Evolutionary conservation across 1,140 invertebrate species (phyloP).

Genomic region (Trinorchestia longiramus): DNA sequence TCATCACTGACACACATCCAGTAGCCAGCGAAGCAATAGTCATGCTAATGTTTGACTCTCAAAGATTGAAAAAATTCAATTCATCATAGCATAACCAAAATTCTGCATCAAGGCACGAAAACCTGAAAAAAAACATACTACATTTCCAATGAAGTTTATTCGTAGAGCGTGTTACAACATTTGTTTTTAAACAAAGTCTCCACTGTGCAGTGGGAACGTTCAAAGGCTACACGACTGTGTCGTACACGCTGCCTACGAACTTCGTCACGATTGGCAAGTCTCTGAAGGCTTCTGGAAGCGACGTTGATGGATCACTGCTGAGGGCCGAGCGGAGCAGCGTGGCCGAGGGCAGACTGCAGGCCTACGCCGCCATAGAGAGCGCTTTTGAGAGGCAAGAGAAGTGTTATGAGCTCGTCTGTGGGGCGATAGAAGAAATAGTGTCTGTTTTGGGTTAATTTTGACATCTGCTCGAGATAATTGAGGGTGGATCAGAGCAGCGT

Average conservation of each 20-base stretch:
- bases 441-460: too few species aligned
- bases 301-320: neutral
- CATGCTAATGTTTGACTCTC: too few species aligned
- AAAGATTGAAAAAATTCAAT: too few species aligned
- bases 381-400: neutral
- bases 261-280: constrained; percentile 35
- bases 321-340: neutral
- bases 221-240: constrained; percentile 23
- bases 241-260: constrained; percentile 22
- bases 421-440: neutral
- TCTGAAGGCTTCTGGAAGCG: neutral
- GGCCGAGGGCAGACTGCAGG: neutral
- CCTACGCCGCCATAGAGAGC: constrained; percentile 17
- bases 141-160: too few species aligned
- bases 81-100: neutral
- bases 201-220: neutral
- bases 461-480: too few species aligned
- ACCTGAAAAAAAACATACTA: too few species aligned
- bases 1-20: too few species aligned
- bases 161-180: too few species aligned
- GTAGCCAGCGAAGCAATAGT: too few species aligned
- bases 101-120: neutral
- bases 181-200: neutral
- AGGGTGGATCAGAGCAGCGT: neutral
- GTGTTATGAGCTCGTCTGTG: neutral